Evolutionary conservation across 2,113 vertebrate species (phyloP), one percentile per base, ranked within the genome.

Genomic region (Arvicanthis niloticus): DNA sequence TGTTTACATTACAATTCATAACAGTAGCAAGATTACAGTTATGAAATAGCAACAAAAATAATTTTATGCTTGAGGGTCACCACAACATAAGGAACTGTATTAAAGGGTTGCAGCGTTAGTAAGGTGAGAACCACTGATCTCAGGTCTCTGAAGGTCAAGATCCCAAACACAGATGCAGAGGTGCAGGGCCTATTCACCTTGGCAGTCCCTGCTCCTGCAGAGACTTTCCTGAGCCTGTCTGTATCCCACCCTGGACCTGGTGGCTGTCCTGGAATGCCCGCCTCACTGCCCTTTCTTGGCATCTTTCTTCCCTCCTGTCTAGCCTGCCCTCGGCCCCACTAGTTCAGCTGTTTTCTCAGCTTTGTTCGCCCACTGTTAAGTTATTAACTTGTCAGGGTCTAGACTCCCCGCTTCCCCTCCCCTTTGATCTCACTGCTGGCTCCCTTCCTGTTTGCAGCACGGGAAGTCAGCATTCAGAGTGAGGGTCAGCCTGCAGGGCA

Each of bases 361-460:
- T 98, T 95, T 97, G 86, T 84, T 96, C 96, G 88, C 81, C 90
- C 90, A 67, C 95, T 93, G 68, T 76, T 93, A 86, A 96, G 95
- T 96, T 97, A 98, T 97, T 96, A 96, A 96, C 95, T 97, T 95
- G 92, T 97, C 96, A 96, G 95, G 94, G 85, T 95, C 96, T 88
- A 93, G 98, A 95, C 93, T 95, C 87, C 80, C 84, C n/a, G 48
- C 94, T 96, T 97, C 88, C 95, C 96, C 68, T 87, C 62, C 91
- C 77, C 95, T 96, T 96, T 95, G 94, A 96, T 95, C 78, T 94
- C 19, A 0, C 45, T 70, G 31, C 62, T 93, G 91, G 76, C 91
- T 92, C 78, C 82, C 67, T 96, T 97, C 94, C 95, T 88, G 26
- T 89, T 68, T 42, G 0, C 92, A 0, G 70, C 93, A 67, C 96